Evolutionary conservation across 2,113 vertebrate species (phyloP).

Genomic region (Tringa solitaria): DNA sequence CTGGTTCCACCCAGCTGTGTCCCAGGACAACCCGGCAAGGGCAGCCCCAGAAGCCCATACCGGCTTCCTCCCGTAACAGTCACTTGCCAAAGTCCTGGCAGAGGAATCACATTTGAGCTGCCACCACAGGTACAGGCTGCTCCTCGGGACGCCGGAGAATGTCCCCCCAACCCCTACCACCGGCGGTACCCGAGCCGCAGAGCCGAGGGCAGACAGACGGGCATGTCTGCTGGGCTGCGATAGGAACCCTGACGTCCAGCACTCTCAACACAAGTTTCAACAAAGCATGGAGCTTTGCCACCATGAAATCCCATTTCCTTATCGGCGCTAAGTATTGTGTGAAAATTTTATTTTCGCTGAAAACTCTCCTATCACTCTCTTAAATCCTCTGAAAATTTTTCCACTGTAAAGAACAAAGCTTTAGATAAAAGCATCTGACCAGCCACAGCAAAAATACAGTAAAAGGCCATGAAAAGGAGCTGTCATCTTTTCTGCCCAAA

Average conservation of each 20-base stretch:
- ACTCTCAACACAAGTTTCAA: not conserved
- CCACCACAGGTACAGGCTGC: not conserved
- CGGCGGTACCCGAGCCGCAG: not conserved
- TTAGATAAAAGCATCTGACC: constrained; percentile 35
- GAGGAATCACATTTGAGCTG: not conserved
- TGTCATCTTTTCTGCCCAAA: constrained; percentile 17
- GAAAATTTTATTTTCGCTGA: not conserved
- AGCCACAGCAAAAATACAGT: constrained; percentile 14
- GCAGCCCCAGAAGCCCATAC: not conserved
- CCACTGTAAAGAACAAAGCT: constrained; percentile 7
- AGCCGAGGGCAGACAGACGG: not conserved
- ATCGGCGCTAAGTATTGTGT: not conserved
- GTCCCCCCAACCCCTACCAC: not conserved
- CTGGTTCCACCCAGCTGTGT: not conserved
- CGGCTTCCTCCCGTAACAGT: not conserved
- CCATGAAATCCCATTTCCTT: not conserved
- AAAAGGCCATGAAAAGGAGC: constrained; percentile 16
- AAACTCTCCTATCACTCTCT: not conserved
- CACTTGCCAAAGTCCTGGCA: not conserved
- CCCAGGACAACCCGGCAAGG: not conserved
- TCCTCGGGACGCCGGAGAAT: not conserved
- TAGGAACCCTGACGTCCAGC: not conserved
- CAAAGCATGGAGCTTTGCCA: not conserved
- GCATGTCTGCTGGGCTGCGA: not conserved
- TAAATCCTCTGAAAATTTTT: not conserved